phyloP scores from a whole-genome alignment of 2,113 vertebrate genomes.

The Zeus faber region DNA sequence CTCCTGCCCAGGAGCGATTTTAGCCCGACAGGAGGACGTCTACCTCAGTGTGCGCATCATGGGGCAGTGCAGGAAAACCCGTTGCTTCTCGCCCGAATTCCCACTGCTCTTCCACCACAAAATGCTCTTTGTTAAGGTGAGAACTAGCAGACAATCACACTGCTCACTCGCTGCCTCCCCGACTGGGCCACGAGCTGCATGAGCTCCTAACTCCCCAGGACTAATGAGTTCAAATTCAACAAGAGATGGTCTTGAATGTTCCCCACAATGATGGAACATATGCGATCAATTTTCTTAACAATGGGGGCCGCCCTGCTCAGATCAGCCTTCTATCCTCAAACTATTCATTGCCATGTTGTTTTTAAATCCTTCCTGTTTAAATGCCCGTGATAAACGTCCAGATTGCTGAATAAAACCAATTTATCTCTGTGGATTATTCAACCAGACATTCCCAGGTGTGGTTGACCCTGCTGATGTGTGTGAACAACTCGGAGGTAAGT shows the following conservation, averaged over 20 bases:
- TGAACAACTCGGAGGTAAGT: constrained; percentile 86
- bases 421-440: constrained; percentile 38
- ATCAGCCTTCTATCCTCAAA: too few relatives aligned
- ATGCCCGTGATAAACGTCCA: too few relatives aligned
- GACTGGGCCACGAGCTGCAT: background rate
- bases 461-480: constrained; percentile 89
- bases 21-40: constrained; percentile 79
- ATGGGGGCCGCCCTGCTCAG: background rate
- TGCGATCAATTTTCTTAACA: background rate
- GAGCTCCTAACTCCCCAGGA: too few relatives aligned
- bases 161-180: background rate
- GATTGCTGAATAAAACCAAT: too few relatives aligned
- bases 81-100: constrained; percentile 79
- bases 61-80: constrained; percentile 86
- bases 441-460: constrained; percentile 81
- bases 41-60: constrained; percentile 87
- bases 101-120: constrained; percentile 84
- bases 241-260: too few relatives aligned
- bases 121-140: constrained; percentile 91
- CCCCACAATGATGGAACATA: too few relatives aligned
- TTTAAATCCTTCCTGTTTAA: too few relatives aligned
- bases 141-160: constrained; percentile 15
- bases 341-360: too few relatives aligned
- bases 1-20: constrained; percentile 84
- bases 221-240: background rate